These are phyloP conservation scores for Mustelus asterias DNA, from an alignment of 2,113 vertebrate genomes.

Conservation along the genomic window DNA sequence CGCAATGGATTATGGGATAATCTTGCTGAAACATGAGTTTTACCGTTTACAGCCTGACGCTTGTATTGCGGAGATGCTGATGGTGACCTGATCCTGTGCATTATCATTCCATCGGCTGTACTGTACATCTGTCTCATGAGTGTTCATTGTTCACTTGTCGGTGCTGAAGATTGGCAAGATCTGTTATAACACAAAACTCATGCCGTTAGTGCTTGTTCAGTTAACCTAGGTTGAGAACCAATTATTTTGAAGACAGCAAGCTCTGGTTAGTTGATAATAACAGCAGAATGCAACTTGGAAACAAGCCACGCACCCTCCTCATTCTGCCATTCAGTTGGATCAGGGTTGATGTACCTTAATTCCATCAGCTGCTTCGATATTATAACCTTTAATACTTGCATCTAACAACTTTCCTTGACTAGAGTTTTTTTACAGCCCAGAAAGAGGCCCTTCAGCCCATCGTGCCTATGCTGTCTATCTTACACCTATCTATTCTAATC, in stretches of 20 bases:
- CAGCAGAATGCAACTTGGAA: background rate
- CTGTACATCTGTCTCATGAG: constrained; percentile 51
- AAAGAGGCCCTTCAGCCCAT: too few relatives aligned
- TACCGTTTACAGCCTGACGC: constrained; percentile 54
- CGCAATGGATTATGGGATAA: too few relatives aligned
- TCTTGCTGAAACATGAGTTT: constrained; percentile 37
- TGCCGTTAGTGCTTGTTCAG: background rate
- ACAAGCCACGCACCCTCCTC: background rate
- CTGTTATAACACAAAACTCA: background rate
- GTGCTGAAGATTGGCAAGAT: background rate
- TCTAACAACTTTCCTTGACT: background rate
- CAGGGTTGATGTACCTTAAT: background rate
- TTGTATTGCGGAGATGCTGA: constrained; percentile 47
- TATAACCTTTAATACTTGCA: background rate
- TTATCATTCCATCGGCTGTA: constrained; percentile 66
- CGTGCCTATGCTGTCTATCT: too few relatives aligned
- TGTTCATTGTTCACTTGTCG: constrained; percentile 51
- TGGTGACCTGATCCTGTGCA: constrained; percentile 56
- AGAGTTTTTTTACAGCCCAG: too few relatives aligned
- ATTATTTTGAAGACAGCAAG: background rate
- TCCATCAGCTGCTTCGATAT: background rate
- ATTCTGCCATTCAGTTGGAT: background rate
- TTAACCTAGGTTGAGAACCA: background rate
- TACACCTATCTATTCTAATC: too few relatives aligned
- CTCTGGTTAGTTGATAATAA: background rate